Percentiles rank a stretch among this genome's conserved stretches.
phyloP scores from a whole-genome alignment of 1,140 invertebrate species.

The Aphaenogaster ashmeadi region DNA sequence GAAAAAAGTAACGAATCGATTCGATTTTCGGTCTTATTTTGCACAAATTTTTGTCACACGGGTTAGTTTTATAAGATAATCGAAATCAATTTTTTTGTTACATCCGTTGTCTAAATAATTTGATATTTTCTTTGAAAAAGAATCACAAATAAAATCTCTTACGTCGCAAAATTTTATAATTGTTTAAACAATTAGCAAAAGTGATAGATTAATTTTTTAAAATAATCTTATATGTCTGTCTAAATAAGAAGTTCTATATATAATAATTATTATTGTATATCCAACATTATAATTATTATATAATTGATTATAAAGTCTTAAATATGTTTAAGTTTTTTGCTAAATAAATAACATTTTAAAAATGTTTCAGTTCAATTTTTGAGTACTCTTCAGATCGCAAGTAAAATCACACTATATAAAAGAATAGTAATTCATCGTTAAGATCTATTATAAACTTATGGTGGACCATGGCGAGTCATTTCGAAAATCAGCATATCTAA shows the following conservation, averaged over 20 bases:
- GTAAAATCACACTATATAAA: no score
- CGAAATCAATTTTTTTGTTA: neutral
- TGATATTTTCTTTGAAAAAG: neutral
- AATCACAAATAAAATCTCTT: neutral
- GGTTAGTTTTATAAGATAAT: neutral
- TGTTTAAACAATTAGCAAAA: constrained; percentile 6
- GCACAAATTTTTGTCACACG: neutral
- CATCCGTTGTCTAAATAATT: neutral
- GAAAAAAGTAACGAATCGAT: constrained; percentile 51
- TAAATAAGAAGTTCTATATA: neutral
- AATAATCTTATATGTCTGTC: neutral
- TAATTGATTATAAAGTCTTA: neutral
- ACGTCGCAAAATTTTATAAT: constrained; percentile 2
- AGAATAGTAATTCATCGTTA: no score
- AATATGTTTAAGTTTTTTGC: neutral
- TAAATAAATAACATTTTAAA: neutral
- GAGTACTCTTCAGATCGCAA: no score
- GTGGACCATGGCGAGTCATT: no score
- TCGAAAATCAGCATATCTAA: no score
- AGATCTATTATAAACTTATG: no score
- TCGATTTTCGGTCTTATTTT: constrained; percentile 15
- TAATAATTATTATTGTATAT: constrained; percentile 2
- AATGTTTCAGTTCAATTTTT: neutral
- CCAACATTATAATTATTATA: neutral
- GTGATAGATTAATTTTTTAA: neutral